Evolutionary conservation across 1,140 invertebrate genomes (phyloP).

Genomic region (Glossosoma conforme): DNA sequence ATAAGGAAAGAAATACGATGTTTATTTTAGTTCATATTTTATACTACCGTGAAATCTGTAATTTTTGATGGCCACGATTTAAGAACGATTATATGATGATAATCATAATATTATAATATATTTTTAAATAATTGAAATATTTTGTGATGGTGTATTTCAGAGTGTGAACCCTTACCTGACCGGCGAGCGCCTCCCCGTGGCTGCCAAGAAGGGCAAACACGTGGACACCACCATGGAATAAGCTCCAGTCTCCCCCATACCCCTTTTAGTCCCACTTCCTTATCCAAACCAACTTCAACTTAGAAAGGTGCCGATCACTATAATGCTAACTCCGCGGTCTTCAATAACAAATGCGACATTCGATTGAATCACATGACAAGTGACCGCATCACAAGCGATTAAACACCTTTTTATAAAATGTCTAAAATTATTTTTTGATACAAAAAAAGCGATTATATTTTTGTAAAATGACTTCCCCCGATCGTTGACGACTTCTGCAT

Average conservation of each 20-base stretch:
- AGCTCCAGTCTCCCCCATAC: background rate
- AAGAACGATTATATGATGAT: too few species aligned
- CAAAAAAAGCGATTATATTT: conserved; percentile 23
- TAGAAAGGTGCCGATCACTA: background rate
- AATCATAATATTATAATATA: too few species aligned
- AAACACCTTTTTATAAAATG: conserved; percentile 6
- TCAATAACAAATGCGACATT: too few species aligned
- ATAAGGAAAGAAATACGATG: too few species aligned
- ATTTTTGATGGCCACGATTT: too few species aligned
- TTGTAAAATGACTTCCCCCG: conserved; percentile 23
- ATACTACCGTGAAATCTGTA: too few species aligned
- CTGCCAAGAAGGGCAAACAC: conserved; percentile 81
- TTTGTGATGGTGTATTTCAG: conserved; percentile 43
- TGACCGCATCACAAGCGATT: background rate
- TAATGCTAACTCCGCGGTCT: too few species aligned
- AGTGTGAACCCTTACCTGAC: conserved; percentile 70
- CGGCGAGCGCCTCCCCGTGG: conserved; percentile 78
- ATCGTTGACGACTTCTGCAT: conserved; percentile 26
- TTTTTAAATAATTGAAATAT: too few species aligned
- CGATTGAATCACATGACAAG: background rate
- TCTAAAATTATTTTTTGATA: conserved; percentile 22
- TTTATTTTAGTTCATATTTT: too few species aligned
- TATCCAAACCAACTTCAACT: background rate
- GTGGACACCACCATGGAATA: conserved; percentile 41
- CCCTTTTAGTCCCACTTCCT: background rate